Base-by-base conservation (phyloP, 2,113 vertebrate species). In the Zapus hudsonius region DNA sequence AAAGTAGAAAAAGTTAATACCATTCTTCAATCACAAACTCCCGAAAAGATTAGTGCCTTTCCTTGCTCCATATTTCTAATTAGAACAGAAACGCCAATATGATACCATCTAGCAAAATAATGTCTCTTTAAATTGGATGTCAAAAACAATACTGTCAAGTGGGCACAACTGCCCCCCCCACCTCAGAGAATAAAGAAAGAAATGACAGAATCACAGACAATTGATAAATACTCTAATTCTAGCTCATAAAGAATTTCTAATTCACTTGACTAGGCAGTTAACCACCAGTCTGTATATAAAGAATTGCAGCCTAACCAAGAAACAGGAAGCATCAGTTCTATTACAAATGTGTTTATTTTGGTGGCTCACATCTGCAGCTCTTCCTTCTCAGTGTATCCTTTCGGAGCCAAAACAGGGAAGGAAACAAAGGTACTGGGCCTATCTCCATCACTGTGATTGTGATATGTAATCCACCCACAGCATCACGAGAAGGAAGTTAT, bases 351-450 rank as follows among this genome's bases (percentile, higher is more conserved):
- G 40, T 95, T 94, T 95, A 97, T 96, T 97, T 96, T 87, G 78
- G 95, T 92, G 31, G 74, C 92, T 95, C 95, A 95, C 95, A 96
- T 96, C 95, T 97, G 96, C 95, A 96, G 85, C 84, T 93, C 59
- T 87, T 36, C 55, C 64, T n/a, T 91, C 82, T 87, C 94, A 47
- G 61, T 76, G 40, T 87, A 89, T 94, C 84, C n/a, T 95, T 92
- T 95, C 95, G 94, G 78, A 94, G 69, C 67, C 87, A 75, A 90
- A 88, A 67, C 2, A 40, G 40, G 88, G 74, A 93, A 89, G 19
- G 29, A 80, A 93, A 95, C 74, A 93, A 82, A 96, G 95, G 93
- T 89, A 91, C 95, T 72, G 84, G 94, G 93, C 89, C 94, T 91
- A 85, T 70, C 91, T 87, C 87, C 90, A 94, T 95, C 90, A 76